Percentiles rank a stretch among this genome's conserved stretches.
phyloP scores from a whole-genome alignment of 2,888 invertebrate species.

The Steinernema carpocapsae region DNA sequence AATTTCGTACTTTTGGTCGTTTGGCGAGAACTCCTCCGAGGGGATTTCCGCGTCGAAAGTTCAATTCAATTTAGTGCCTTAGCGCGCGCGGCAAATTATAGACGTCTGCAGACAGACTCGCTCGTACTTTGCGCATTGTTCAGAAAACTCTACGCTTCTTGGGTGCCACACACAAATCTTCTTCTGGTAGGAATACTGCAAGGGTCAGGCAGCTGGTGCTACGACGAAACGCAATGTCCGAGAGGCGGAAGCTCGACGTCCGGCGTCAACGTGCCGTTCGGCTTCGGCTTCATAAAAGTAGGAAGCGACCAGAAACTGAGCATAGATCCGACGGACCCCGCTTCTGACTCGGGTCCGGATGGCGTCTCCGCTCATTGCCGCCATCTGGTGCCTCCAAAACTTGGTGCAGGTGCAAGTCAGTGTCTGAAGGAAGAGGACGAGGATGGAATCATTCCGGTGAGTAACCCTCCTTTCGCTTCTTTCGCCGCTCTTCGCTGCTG shows the following conservation, averaged over 20 bases:
- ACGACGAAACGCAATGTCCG: conserved; percentile 61
- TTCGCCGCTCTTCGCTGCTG: no score
- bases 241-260: no score
- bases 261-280: no score
- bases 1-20: no score
- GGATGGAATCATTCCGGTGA: no score
- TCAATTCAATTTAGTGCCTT: conserved; percentile 13
- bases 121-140: conserved; percentile 35
- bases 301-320: conserved; percentile 30
- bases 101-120: no score
- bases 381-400: conserved; percentile 19
- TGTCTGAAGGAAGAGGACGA: conserved; percentile 1
- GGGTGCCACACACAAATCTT: conserved; percentile 64
- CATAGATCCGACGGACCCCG: background rate
- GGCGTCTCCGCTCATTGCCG: conserved; percentile 41
- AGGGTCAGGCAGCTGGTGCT: conserved; percentile 53
- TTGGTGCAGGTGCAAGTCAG: conserved; percentile 1
- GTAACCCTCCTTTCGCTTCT: no score
- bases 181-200: conserved; percentile 64
- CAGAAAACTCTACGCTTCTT: conserved; percentile 64
- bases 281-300: conserved; percentile 52
- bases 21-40: background rate
- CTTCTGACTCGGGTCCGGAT: conserved; percentile 1
- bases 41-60: no score
- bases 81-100: background rate